Evolutionary conservation across 2,888 invertebrate species (phyloP), one percentile per base, ranked within the genome.

Genomic region (Cephonodes hylas): DNA sequence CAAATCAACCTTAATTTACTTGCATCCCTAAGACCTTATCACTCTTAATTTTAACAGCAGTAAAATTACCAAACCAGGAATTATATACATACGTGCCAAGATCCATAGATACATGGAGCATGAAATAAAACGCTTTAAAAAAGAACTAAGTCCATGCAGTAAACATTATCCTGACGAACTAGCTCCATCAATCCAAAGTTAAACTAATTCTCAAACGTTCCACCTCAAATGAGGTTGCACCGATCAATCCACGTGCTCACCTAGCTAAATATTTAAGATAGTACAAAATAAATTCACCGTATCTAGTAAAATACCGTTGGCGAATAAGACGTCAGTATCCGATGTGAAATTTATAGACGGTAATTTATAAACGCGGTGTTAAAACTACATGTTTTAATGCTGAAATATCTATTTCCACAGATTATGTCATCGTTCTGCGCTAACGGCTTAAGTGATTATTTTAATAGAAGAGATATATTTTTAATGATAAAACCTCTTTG

Each of bases 301-400:
- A 34, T 53, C 53, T 31, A 57, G 61, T 64, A 64, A 64, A 64
- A 68, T 64, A 62, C 58, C 62, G 61, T 63, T 62, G 53, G 61
- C 45, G 56, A 57, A 31, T 53, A 60, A 65, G 58, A 66, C 62
- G 46, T 57, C 57, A 63, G 65, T 67, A 62, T 65, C 61, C 64
- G 61, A 58, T 64, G 7, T 48, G 42, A 58, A 68, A 70, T 68
- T 67, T 70, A 70, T 67, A 58, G 60, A 58, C 61, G 58, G 53
- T 31, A 31, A 53, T 53, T 31, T 53, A 31, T 15, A 20, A 7
- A 25, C 27, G 48, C 27, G 48, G 25, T 27, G 48, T 27, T 27
- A 27, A 5, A 7, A 15, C n/a, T 42, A 42, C 15, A 42, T 0
- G 6, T 4, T 18, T 42, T n/a, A 42, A 18, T 18, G 31, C 31